Conservation (phyloP, 53 echinoderm and acorn worm species). For the Patiria pectinifera region DNA sequence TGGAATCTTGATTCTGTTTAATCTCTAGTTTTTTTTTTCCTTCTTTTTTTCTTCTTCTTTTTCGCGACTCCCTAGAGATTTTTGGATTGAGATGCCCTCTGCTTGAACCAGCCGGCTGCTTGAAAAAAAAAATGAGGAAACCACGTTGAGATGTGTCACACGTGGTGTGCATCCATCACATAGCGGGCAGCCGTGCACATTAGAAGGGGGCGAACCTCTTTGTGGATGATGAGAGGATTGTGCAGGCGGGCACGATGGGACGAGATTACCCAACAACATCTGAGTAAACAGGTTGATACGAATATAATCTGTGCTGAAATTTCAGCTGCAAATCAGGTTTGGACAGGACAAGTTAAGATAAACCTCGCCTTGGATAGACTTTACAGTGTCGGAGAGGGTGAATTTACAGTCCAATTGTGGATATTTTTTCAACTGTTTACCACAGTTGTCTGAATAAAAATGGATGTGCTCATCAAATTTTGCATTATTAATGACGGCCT, state of each 20-base stretch:
- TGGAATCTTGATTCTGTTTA: not conserved
- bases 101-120: conserved; percentile 26
- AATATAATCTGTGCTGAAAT: no score
- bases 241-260: not conserved
- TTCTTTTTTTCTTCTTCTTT: not conserved
- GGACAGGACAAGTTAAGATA: no score
- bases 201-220: not conserved
- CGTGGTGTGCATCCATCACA: conserved; percentile 17
- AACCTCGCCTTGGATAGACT: no score
- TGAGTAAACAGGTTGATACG: no score
- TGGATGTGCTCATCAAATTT: no score
- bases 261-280: no score
- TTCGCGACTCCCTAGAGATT: not conserved
- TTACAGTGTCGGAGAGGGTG: no score
- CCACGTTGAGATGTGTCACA: conserved; percentile 34
- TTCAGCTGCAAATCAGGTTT: no score
- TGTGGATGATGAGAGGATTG: not conserved
- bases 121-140: not conserved
- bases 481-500: no score
- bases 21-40: not conserved
- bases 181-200: not conserved
- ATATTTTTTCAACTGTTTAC: no score
- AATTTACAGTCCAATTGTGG: no score
- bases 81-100: conserved; percentile 29
- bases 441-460: no score